Percentiles rank a stretch among this genome's conserved stretches.
Conservation (phyloP, 1,140 invertebrate species). For the Diachasma alloeum region DNA sequence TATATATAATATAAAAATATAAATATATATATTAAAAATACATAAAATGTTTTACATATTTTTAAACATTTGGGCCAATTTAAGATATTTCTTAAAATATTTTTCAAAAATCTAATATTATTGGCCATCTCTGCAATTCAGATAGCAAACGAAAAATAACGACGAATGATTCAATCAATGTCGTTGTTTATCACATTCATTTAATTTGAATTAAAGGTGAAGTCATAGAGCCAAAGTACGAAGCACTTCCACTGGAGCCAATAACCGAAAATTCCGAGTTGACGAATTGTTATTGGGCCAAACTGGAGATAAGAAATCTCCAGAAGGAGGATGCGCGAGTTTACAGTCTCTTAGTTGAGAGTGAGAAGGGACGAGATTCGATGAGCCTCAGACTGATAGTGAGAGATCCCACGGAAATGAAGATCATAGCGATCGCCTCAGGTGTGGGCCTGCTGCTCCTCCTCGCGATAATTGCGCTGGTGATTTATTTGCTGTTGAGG, state of each 20-base stretch:
- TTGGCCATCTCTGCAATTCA: too few relatives aligned
- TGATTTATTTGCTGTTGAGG: constrained; percentile 49
- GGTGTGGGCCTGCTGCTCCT: constrained; percentile 53
- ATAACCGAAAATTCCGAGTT: constrained; percentile 55
- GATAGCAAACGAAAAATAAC: too few relatives aligned
- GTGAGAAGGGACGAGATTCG: constrained; percentile 59
- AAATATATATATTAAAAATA: too few relatives aligned
- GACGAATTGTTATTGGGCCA: constrained; percentile 62
- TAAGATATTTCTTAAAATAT: too few relatives aligned
- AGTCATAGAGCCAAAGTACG: constrained; percentile 57
- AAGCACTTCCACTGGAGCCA: constrained; percentile 56
- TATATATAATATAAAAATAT: too few relatives aligned
- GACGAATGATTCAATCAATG: too few relatives aligned
- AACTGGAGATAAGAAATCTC: constrained; percentile 58
- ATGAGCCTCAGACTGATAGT: constrained; percentile 55
- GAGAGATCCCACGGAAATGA: constrained; percentile 57
- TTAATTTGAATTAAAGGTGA: constrained; percentile 47
- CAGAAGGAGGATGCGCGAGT: constrained; percentile 56
- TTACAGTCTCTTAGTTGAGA: constrained; percentile 59
- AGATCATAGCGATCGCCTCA: constrained; percentile 54
- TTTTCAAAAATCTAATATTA: too few relatives aligned
- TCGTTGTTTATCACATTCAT: too few relatives aligned
- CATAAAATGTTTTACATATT: too few relatives aligned
- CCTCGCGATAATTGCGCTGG: constrained; percentile 48
- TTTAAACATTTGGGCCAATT: too few relatives aligned